Evolutionary conservation across 37 sponge, comb jelly and placozoan species (phyloP).

Genomic region (Dysidea cf. avara): DNA sequence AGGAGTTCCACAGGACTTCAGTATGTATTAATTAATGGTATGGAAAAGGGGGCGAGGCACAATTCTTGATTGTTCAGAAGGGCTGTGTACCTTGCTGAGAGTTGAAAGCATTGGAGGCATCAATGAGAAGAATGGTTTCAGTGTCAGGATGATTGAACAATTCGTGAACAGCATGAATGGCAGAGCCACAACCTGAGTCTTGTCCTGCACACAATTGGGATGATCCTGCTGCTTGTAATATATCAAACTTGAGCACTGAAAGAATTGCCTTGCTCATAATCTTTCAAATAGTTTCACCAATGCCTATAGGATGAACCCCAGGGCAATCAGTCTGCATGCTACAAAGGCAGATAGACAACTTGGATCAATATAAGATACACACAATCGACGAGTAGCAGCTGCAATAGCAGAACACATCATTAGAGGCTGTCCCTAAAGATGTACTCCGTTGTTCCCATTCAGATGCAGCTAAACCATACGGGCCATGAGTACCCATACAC

Average conservation of each 20-base stretch:
- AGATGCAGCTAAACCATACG: constrained; percentile 30
- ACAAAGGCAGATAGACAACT: background rate
- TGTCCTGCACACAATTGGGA: constrained; percentile 21
- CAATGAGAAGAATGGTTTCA: constrained; percentile 2
- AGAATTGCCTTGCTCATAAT: constrained; percentile 15
- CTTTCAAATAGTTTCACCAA: constrained; percentile 7
- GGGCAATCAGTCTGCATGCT: constrained; percentile 18
- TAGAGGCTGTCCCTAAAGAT: constrained; percentile 34
- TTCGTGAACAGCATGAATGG: constrained; percentile 1
- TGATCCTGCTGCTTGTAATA: background rate
- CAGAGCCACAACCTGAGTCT: constrained; percentile 1
- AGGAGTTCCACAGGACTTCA: no score
- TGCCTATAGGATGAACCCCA: constrained; percentile 18
- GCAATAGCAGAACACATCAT: no score
- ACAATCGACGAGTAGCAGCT: no score
- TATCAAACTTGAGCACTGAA: background rate
- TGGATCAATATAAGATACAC: constrained; percentile 16
- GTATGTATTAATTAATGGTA: constrained; percentile 45
- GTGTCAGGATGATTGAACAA: background rate
- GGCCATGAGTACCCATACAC: no score
- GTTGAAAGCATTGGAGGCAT: constrained; percentile 30
- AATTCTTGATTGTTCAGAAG: no score
- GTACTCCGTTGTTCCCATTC: constrained; percentile 33
- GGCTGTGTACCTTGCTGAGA: constrained; percentile 16
- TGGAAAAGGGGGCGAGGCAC: background rate